Evolutionary conservation across 2,797 vertebrate species (phyloP), one percentile per base, ranked within the genome.

Genomic region (Pseudochirops cupreus): DNA sequence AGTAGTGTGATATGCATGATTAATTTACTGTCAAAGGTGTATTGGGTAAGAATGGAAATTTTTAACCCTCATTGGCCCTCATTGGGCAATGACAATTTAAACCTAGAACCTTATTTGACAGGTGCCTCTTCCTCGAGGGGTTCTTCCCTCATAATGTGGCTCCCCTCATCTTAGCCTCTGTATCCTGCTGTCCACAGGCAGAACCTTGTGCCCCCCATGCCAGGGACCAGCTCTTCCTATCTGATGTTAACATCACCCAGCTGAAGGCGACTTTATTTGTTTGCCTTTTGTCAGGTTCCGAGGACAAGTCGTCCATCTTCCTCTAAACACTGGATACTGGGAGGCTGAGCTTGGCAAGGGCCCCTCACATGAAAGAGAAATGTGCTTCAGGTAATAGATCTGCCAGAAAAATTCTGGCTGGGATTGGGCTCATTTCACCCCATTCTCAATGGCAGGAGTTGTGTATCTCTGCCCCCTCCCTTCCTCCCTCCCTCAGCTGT

Each of bases 351-450:
- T 93, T 98, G 97, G 97, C 97, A 95, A 96, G 0, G 28, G 90
- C 93, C 96, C 97, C 97, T 91, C 54, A 97, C 96, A 95, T 56
- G 93, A 92, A 92, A 97, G 93, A 97, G 93, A 96, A 97, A 97
- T 94, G 92, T 55, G 96, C 94, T 95, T 97, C 95, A 95, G 97
- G 97, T 94, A 95, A 82, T 53, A 91, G 94, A 96, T 96, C 97
- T 97, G 97, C 98, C 96, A 97, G 96, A 96, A 97, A 95, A 96
- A 97, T 97, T 95, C 94, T 95, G 94, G 94, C 97, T 91, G 55
- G 91, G 57, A 53, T 50, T 59, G 94, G 94, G 96, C 95, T 97
- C 93, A 46, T 93, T 89, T 95, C 94, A 91, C 95, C 91, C 93
- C 53, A 16, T 93, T 95, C 97, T 94, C 33, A 94, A 62, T 92